phyloP scores from a whole-genome alignment of 1,140 invertebrate species.

The Zaprionus nigranus region DNA sequence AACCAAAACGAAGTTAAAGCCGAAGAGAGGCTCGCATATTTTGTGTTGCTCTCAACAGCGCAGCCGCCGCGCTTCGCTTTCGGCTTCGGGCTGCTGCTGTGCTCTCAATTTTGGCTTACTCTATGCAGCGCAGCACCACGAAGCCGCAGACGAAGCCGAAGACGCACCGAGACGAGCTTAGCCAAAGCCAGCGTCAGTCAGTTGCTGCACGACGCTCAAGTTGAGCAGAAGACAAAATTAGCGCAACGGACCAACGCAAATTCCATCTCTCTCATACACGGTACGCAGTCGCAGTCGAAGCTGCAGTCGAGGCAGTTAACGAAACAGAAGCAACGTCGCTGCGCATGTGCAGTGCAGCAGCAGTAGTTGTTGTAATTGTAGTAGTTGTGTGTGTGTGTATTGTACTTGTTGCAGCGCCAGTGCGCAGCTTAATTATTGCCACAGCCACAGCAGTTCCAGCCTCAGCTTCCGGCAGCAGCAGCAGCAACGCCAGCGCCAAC shows the following conservation, averaged over 20 bases:
- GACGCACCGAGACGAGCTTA: constrained; percentile 28
- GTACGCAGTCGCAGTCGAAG: constrained; percentile 26
- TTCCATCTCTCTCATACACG: background rate
- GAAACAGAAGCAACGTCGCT: constrained; percentile 36
- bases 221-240: constrained; percentile 52
- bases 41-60: too few species aligned
- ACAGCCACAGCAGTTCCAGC: constrained; percentile 12
- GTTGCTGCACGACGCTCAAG: constrained; percentile 75
- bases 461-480: background rate
- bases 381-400: constrained; percentile 29
- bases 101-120: background rate
- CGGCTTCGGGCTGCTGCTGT: too few species aligned
- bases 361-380: constrained; percentile 24
- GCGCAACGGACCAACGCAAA: constrained; percentile 7
- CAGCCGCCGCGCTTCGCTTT: too few species aligned
- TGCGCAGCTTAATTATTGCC: constrained; percentile 70
- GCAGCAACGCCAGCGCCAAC: background rate
- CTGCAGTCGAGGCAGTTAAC: constrained; percentile 1
- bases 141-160: constrained; percentile 15
- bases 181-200: constrained; percentile 54
- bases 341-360: constrained; percentile 33
- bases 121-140: background rate
- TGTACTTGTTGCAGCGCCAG: constrained; percentile 51
- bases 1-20: too few species aligned
- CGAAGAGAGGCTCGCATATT: too few species aligned